Evolutionary conservation across 2,113 vertebrate species (phyloP).

Genomic region (Xiphias gladius): DNA sequence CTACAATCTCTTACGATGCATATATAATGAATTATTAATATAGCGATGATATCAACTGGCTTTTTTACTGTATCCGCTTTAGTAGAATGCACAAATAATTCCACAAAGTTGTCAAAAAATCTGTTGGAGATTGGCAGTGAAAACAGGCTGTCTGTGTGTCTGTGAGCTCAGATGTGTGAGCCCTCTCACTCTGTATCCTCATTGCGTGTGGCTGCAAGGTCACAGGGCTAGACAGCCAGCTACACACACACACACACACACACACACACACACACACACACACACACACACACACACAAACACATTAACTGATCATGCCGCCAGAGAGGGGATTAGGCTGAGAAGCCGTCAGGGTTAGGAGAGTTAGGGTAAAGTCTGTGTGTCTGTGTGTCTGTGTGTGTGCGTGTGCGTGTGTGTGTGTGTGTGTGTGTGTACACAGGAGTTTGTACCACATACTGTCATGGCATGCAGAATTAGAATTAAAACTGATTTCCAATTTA

Average conservation of each 20-base stretch:
- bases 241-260: conserved; percentile 50
- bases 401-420: conserved; percentile 41
- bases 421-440: conserved; percentile 7
- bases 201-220: conserved; percentile 83
- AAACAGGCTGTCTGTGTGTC: conserved; percentile 57
- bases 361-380: conserved; percentile 66
- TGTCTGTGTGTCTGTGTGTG: conserved; percentile 19
- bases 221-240: conserved; percentile 75
- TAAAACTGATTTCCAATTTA: conserved; percentile 67
- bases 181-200: conserved; percentile 70
- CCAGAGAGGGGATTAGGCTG: conserved; percentile 75
- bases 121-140: conserved; percentile 45
- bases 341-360: conserved; percentile 74
- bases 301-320: conserved; percentile 76
- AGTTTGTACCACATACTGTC: conserved; percentile 45
- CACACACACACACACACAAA: conserved; percentile 52
- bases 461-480: conserved; percentile 63
- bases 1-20: neutral
- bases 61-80: conserved; percentile 4
- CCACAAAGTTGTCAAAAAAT: conserved; percentile 35
- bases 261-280: conserved; percentile 45
- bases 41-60: neutral
- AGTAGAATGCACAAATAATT: conserved; percentile 38
- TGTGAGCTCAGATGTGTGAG: conserved; percentile 74
- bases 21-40: conserved; percentile 10